Conservation (phyloP, 2,888 invertebrate species). For the Dynastes maya region DNA sequence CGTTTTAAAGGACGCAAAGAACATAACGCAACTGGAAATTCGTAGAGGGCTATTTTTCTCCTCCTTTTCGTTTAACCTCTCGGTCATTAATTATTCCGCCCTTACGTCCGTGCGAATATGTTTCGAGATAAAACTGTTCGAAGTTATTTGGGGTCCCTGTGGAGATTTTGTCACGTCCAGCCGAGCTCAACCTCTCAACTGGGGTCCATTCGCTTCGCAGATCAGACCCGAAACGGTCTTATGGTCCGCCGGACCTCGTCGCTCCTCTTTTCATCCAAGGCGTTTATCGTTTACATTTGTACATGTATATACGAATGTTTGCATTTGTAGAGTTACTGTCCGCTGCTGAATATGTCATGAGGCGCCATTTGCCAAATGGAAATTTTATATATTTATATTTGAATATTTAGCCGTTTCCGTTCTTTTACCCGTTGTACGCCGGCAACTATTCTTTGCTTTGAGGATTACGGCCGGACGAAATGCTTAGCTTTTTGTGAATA, state of each 20-base stretch:
- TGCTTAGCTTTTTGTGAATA: slow-evolving; percentile 24
- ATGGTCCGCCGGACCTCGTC: slow-evolving; percentile 49
- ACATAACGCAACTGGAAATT: neutral
- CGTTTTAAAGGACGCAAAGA: no score
- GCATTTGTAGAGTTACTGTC: slow-evolving; percentile 66
- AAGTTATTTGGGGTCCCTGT: slow-evolving; percentile 66
- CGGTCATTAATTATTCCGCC: slow-evolving; percentile 50
- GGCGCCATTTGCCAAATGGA: slow-evolving; percentile 69
- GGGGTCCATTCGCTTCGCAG: slow-evolving; percentile 62
- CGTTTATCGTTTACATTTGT: slow-evolving; percentile 20
- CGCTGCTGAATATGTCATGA: slow-evolving; percentile 69
- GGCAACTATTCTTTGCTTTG: slow-evolving; percentile 53
- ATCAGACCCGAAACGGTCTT: slow-evolving; percentile 44
- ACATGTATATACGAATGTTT: slow-evolving; percentile 56
- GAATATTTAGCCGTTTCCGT: slow-evolving; percentile 55
- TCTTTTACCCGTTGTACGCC: slow-evolving; percentile 46
- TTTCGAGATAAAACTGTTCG: slow-evolving; percentile 48
- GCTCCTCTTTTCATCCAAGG: slow-evolving; percentile 46
- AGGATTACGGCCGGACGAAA: slow-evolving; percentile 48
- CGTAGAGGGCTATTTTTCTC: slow-evolving; percentile 9
- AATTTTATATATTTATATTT: slow-evolving; percentile 70
- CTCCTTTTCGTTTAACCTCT: neutral
- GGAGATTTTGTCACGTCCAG: slow-evolving; percentile 71
- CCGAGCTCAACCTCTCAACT: slow-evolving; percentile 64
- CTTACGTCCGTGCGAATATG: slow-evolving; percentile 48